Evolutionary conservation across 2,113 vertebrate species (phyloP).

Genomic region (Rhombomys opimus): DNA sequence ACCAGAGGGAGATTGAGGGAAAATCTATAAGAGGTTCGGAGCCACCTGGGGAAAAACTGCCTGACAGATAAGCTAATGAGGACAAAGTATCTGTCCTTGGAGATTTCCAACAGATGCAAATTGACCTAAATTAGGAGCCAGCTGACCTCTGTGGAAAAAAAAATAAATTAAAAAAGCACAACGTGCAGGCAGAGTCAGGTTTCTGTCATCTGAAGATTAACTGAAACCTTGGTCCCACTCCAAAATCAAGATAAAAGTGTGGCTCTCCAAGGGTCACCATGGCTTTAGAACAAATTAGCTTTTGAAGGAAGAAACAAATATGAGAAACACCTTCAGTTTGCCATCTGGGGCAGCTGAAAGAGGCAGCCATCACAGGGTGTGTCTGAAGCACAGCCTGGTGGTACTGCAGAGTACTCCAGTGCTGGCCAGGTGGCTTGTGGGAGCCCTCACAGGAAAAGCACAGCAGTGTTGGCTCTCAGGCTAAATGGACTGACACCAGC

Average conservation of each 20-base stretch:
- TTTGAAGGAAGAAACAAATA: background rate
- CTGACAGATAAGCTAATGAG: conserved; percentile 33
- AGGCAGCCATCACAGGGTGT: fast-evolving
- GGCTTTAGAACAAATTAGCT: background rate
- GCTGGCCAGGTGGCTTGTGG: background rate
- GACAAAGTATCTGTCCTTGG: conserved; percentile 46
- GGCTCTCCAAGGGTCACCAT: background rate
- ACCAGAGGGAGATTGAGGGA: background rate
- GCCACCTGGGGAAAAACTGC: background rate
- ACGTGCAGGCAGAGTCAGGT: background rate
- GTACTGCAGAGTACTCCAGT: background rate
- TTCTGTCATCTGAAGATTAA: conserved; percentile 45
- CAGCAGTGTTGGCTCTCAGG: background rate
- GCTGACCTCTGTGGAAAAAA: background rate
- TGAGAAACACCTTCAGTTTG: background rate
- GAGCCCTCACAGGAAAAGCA: background rate
- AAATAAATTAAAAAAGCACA: background rate
- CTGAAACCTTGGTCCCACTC: background rate
- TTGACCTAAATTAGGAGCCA: conserved; percentile 32
- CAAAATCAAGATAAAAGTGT: conserved; percentile 44
- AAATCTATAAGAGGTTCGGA: conserved; percentile 24
- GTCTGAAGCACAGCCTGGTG: background rate
- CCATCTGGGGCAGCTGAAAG: background rate
- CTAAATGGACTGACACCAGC: background rate
- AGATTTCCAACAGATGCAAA: conserved; percentile 52